Base-by-base conservation (phyloP, 2,113 vertebrate genomes). In the Tupaia chinensis region DNA sequence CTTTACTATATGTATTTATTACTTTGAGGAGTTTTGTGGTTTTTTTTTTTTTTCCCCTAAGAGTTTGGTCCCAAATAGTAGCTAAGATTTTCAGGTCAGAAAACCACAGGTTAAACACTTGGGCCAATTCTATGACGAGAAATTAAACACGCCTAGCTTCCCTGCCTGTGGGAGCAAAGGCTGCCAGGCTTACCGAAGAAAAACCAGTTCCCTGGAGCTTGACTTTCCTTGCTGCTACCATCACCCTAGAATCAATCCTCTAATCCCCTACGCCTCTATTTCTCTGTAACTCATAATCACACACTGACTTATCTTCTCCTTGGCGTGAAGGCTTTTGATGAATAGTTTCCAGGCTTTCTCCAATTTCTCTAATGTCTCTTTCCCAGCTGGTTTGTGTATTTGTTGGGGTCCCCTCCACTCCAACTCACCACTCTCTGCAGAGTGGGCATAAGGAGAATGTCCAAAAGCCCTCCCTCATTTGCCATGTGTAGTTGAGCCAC, bases 301-400 rank as follows among this genome's bases (percentile, higher is more conserved):
- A 32, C 15, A 56, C 44, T 11, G 63, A 95, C 29, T 73, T 87
- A 58, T 93, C 82, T 53, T 63, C 80, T 22, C 29, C 66, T 84
- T 82, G 89, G 89, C 69, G 85, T 58, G 9, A 61, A 34, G 1
- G 0, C 9, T 91, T 25, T 66, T 93, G 87, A 93, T 76, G 60
- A 93, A 84, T 61, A 63, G 25, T 78, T 95, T 70, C 88, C 44
- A 84, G 87, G 12, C 4, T 61, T 77, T 96, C 4, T 2, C 23
- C 54, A 68, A 86, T 96, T 27, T 73, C 54, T 95, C 79, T 70
- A 88, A 11, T 44, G 19, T 23, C 69, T 60, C 44, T 93, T 85
- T 94, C 58, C 73, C 70, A 80, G 54, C 53, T n/a, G 34, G 7
- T 88, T 88, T 90, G 17, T 60, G 29, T 56, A 32, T 19, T 19